Conservation (phyloP, 2,113 vertebrate species). For the Phoxinus phoxinus region DNA sequence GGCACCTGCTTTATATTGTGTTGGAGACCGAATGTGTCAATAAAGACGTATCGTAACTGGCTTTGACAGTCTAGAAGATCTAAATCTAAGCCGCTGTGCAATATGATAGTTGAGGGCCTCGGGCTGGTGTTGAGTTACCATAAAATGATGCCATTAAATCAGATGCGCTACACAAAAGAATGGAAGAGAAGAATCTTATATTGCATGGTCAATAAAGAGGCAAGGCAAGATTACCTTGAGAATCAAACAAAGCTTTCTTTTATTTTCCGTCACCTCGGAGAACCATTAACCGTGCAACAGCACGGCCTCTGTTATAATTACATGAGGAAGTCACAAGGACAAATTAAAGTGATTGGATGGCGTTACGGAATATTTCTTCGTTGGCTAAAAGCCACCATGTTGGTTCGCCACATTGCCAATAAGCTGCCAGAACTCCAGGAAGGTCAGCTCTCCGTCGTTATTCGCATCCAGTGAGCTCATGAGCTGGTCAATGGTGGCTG, state of each 20-base stretch:
- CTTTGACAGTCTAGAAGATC: neutral
- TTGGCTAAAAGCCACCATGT: slow-evolving; percentile 71
- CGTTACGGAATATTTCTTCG: slow-evolving; percentile 25
- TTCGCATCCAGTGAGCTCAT: slow-evolving; percentile 76
- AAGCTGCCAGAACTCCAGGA: slow-evolving; percentile 80
- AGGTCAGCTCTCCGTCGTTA: slow-evolving; percentile 78
- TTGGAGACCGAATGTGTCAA: neutral
- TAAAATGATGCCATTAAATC: slow-evolving; percentile 60
- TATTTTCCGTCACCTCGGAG: slow-evolving; percentile 63
- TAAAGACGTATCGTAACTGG: slow-evolving; percentile 8
- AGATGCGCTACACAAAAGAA: slow-evolving; percentile 37
- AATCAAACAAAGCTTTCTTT: slow-evolving; percentile 64
- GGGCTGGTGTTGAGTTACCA: slow-evolving; percentile 61
- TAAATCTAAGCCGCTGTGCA: slow-evolving; percentile 51
- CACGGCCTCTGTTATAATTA: slow-evolving; percentile 11
- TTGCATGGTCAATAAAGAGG: slow-evolving; percentile 66
- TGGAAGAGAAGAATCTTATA: slow-evolving; percentile 40
- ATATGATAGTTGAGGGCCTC: slow-evolving; percentile 51
- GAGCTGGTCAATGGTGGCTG: slow-evolving; percentile 69
- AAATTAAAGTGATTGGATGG: neutral
- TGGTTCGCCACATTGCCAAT: slow-evolving; percentile 75
- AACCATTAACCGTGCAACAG: slow-evolving; percentile 55
- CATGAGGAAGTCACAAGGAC: slow-evolving; percentile 11
- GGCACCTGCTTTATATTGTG: neutral
- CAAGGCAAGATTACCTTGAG: slow-evolving; percentile 49